These are phyloP conservation scores for Falco concolor DNA, from an alignment of 2,797 vertebrate species.

Conservation along the genomic window DNA sequence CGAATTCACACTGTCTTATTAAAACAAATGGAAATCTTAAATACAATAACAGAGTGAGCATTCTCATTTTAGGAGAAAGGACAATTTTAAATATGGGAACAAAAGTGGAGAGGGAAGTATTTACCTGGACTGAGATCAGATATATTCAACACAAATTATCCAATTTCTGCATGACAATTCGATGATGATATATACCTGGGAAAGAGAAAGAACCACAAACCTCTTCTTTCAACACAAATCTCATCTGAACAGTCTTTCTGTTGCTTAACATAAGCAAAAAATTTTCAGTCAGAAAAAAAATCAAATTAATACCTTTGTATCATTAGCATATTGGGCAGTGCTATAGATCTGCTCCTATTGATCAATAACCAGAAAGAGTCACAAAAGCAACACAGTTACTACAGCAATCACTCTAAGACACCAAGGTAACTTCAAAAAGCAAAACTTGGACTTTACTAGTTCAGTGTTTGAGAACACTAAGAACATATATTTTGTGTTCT, in stretches of 20 bases:
- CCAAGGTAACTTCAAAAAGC: neutral
- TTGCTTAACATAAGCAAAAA: neutral
- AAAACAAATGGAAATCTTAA: neutral
- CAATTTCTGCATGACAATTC: neutral
- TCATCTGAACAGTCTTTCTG: neutral
- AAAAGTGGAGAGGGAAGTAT: neutral
- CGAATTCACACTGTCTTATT: neutral
- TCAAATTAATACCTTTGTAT: neutral
- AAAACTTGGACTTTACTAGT: neutral
- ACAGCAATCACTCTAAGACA: neutral
- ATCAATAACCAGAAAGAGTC: neutral
- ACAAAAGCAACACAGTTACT: neutral
- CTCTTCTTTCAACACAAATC: neutral
- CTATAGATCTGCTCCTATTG: neutral
- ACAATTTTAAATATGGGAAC: neutral
- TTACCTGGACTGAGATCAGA: neutral
- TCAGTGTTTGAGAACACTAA: neutral
- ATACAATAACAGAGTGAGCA: neutral
- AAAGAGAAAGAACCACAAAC: neutral
- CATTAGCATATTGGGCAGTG: neutral
- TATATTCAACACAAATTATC: neutral
- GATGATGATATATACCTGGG: neutral
- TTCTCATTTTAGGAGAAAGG: neutral
- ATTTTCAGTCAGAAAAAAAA: neutral
- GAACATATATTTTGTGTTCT: neutral